phyloP scores from a whole-genome alignment of 2,888 invertebrate species.

The Lochmaea capreae region DNA sequence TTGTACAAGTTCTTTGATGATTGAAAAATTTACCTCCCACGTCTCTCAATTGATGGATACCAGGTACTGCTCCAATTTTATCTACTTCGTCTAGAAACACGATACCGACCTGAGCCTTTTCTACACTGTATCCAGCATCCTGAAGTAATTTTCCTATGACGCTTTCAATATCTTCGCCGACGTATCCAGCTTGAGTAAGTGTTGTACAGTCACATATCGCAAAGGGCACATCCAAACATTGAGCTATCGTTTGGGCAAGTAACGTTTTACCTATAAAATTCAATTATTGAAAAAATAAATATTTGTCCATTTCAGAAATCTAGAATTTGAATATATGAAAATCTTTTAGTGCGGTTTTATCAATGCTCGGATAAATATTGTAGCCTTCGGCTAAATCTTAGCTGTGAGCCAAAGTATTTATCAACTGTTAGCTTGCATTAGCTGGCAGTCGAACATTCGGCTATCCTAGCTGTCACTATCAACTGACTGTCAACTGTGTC shows the following conservation, averaged over 20 bases:
- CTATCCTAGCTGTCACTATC: too few species aligned
- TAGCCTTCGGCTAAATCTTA: too few species aligned
- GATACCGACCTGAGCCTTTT: constrained; percentile 97
- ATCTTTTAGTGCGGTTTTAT: too few species aligned
- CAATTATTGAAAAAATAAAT: background rate
- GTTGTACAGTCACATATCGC: constrained; percentile 99
- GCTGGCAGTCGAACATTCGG: too few species aligned
- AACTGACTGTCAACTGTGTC: too few species aligned
- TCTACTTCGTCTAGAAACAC: constrained; percentile 99
- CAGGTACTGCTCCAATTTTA: constrained; percentile 98
- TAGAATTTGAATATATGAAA: too few species aligned
- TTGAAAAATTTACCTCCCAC: constrained; percentile 78
- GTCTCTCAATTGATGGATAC: constrained; percentile 91
- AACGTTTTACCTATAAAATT: constrained; percentile 86
- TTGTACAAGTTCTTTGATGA: too few species aligned
- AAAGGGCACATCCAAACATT: constrained; percentile 98
- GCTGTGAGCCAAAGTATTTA: too few species aligned
- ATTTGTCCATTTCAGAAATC: too few species aligned
- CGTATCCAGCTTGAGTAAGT: constrained; percentile 95
- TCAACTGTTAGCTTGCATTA: too few species aligned
- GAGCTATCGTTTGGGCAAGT: constrained; percentile 96
- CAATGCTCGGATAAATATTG: too few species aligned
- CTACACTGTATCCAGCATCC: constrained; percentile 93
- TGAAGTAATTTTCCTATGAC: constrained; percentile 96
- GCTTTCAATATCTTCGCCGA: constrained; percentile 99